Evolutionary conservation across 2,888 invertebrate species (phyloP).

Genomic region (Lampropteryx suffumata): DNA sequence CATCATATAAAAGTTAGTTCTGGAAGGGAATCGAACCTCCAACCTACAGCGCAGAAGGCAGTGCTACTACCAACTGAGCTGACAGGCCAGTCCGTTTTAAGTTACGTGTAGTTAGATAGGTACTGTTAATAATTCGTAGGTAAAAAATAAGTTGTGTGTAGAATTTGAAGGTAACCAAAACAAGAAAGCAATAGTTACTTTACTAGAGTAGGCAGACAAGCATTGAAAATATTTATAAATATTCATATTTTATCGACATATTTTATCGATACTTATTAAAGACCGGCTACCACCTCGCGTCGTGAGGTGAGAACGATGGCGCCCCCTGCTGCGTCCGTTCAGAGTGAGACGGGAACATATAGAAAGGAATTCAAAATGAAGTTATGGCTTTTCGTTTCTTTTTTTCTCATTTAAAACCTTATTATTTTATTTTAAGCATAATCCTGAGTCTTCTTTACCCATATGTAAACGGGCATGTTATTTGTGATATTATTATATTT

Average conservation of each 20-base stretch:
- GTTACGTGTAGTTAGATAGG: too few species aligned
- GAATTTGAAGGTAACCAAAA: slow-evolving; percentile 16
- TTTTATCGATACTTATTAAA: slow-evolving; percentile 83
- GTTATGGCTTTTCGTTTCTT: slow-evolving; percentile 74
- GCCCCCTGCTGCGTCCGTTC: slow-evolving; percentile 77
- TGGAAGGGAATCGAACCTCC: too few species aligned
- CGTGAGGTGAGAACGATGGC: slow-evolving; percentile 82
- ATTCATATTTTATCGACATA: slow-evolving; percentile 79
- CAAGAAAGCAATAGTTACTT: slow-evolving; percentile 26
- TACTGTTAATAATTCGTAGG: too few species aligned
- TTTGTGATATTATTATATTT: slow-evolving; percentile 34
- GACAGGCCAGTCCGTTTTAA: too few species aligned
- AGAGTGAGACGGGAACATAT: slow-evolving; percentile 75
- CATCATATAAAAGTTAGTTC: too few species aligned
- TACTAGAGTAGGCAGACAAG: slow-evolving; percentile 49
- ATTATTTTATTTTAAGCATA: slow-evolving; percentile 71
- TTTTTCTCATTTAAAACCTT: slow-evolving; percentile 60
- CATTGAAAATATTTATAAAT: slow-evolving; percentile 79
- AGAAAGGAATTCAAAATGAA: slow-evolving; percentile 79
- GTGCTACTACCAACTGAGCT: too few species aligned
- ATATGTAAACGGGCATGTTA: slow-evolving; percentile 43
- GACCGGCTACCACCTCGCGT: slow-evolving; percentile 80
- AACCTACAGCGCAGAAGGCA: too few species aligned
- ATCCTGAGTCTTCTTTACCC: slow-evolving; percentile 54
- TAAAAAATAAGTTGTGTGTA: slow-evolving; percentile 2